A percentile compares a stretch with the other conserved stretches of the same genome.
phyloP scores from a whole-genome alignment of 2,113 vertebrate species.

The Proteles cristata region DNA sequence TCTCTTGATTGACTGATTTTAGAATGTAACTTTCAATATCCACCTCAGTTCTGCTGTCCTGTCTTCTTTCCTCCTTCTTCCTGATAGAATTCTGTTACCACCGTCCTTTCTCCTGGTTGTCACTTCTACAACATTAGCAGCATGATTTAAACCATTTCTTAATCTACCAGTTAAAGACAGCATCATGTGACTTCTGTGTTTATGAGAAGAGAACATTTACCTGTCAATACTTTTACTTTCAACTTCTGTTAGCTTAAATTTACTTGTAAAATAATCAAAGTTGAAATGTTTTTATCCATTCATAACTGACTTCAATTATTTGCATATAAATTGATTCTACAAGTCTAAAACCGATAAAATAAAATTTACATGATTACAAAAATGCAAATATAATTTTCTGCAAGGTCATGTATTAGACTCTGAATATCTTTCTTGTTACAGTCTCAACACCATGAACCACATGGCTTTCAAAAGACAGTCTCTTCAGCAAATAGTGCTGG shows the following conservation, averaged over 20 bases:
- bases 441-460: background rate
- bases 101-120: background rate
- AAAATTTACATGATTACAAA: constrained; percentile 28
- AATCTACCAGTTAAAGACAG: background rate
- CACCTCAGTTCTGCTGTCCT: background rate
- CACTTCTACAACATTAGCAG: background rate
- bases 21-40: background rate
- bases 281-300: background rate
- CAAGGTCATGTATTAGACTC: background rate
- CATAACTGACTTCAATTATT: background rate
- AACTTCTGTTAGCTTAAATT: background rate
- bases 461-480: background rate
- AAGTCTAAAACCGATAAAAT: background rate
- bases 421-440: background rate
- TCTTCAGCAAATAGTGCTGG: too few species aligned
- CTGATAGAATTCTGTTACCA: background rate
- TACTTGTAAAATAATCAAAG: background rate
- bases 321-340: background rate
- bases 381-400: background rate
- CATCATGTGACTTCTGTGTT: background rate
- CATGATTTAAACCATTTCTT: background rate
- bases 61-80: background rate
- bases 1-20: background rate
- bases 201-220: background rate
- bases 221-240: background rate